Evolutionary conservation across 2,888 invertebrate species (phyloP), one percentile per base, ranked within the genome.

Genomic region (Chymomyza procnemis): DNA sequence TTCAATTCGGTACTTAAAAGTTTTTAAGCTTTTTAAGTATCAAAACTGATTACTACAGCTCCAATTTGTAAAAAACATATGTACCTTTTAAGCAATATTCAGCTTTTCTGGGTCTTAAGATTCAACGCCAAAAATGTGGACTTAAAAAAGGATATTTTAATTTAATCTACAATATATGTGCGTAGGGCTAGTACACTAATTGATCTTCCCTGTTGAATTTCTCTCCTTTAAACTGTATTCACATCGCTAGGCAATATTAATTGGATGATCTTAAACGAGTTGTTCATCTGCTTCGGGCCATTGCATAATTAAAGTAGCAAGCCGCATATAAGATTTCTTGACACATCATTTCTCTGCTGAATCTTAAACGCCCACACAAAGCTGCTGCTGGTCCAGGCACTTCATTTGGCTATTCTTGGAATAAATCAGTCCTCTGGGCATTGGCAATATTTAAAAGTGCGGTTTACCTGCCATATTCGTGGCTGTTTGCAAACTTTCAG

Each of bases 251-350:
- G 61, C 66, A 12, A 9, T 12, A 41, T 41, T 9, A 3, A 12
- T 12, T 41, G 12, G 34, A 9, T 12, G 34, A 12, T 12, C 34
- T 14, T 41, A 41, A 41, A 50, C 18, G 5, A 50, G 19, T 54
- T 54, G 54, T 21, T 22, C 21, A 22, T 74, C 73, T 68, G 66
- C 63, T 18, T 6, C 67, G 70, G 81, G 69, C 81, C 59, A 70
- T 72, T 84, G 86, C 81, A 82, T 82, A 86, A 81, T 86, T 81
- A 78, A 86, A 84, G 81, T 84, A 86, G 76, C 78, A 63, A 47
- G 30, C 60, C 63, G 61, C 63, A 71, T 48, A 71, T 66, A 57
- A 34, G 69, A 69, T 73, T 69, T 55, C 69, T 56, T 41, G 61
- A 22, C 73, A 65, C 69, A 69, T 71, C 64, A 65, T 54, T 77